Conservation (phyloP, 2,888 invertebrate genomes). For the Rhagonycha lutea region DNA sequence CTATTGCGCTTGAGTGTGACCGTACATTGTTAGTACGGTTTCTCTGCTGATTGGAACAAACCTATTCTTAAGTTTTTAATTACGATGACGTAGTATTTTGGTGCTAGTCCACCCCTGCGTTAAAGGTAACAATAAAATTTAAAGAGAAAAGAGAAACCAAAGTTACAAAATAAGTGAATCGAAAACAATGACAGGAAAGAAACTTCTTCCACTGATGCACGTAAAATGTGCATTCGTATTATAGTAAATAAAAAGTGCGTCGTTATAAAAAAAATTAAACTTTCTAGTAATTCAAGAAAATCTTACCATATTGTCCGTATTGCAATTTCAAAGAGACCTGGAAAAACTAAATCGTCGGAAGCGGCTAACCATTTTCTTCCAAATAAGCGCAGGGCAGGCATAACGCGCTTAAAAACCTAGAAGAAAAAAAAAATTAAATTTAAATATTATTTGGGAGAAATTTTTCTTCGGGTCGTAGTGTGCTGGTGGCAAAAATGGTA, state of each 20-base stretch:
- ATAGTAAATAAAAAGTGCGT: not conserved
- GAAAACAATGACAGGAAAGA: not conserved
- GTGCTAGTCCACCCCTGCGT: not conserved
- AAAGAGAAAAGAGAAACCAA: not conserved
- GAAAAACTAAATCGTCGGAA: conserved; percentile 91
- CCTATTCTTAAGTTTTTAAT: no score
- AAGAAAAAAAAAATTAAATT: not conserved
- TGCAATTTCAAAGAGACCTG: conserved; percentile 77
- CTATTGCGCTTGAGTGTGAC: no score
- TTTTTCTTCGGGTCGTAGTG: no score
- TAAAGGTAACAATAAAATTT: not conserved
- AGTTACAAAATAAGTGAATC: not conserved
- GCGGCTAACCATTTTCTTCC: conserved; percentile 89
- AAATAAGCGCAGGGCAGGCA: conserved; percentile 88
- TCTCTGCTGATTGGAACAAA: no score
- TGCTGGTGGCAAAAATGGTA: not conserved
- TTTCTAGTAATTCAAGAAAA: not conserved
- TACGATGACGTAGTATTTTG: not conserved
- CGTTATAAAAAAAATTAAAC: not conserved
- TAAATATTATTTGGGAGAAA: not conserved
- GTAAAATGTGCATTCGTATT: not conserved
- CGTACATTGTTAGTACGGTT: no score
- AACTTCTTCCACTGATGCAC: not conserved
- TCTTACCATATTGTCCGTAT: conserved; percentile 71
- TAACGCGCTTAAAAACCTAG: conserved; percentile 50